A percentile compares a stretch with the other conserved stretches of the same genome.
Evolutionary conservation across 2,888 invertebrate genomes (phyloP).

Genomic region (Eilema depressum): DNA sequence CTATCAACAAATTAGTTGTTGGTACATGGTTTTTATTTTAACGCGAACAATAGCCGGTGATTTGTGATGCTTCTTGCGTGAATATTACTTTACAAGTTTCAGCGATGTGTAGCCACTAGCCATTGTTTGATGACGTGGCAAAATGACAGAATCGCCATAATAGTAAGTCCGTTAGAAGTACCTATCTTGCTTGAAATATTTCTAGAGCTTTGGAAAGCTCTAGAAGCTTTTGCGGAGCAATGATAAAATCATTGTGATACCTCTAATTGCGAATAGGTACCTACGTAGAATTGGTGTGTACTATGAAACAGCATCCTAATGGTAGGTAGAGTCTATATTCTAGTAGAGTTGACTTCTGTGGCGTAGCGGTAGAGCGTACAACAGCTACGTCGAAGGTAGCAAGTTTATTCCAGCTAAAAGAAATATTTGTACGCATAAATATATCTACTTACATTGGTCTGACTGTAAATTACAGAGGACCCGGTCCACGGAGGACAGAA

Average conservation of each 20-base stretch:
- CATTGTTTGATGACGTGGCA: slow-evolving; percentile 56
- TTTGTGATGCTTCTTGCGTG: slow-evolving; percentile 48
- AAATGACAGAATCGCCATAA: slow-evolving; percentile 35
- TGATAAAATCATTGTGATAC: background rate
- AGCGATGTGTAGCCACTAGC: slow-evolving; percentile 44
- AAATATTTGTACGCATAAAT: background rate
- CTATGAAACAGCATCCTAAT: background rate
- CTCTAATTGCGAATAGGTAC: background rate
- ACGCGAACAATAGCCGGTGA: slow-evolving; percentile 52
- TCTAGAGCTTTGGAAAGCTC: background rate
- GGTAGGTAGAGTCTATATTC: too few relatives aligned
- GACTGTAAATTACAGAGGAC: too few relatives aligned
- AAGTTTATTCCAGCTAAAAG: background rate
- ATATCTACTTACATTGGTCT: background rate
- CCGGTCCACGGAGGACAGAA: too few relatives aligned
- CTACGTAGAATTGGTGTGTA: background rate
- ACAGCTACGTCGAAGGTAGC: background rate
- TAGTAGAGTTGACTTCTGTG: background rate
- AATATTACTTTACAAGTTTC: slow-evolving; percentile 32
- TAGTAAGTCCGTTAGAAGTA: background rate
- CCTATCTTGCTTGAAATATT: background rate
- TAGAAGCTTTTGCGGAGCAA: background rate
- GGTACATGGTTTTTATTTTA: slow-evolving; percentile 65
- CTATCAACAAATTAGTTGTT: slow-evolving; percentile 47
- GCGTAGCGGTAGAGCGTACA: background rate